Evolutionary conservation across 2,113 vertebrate genomes (phyloP).

Genomic region (Dipodomys spectabilis): DNA sequence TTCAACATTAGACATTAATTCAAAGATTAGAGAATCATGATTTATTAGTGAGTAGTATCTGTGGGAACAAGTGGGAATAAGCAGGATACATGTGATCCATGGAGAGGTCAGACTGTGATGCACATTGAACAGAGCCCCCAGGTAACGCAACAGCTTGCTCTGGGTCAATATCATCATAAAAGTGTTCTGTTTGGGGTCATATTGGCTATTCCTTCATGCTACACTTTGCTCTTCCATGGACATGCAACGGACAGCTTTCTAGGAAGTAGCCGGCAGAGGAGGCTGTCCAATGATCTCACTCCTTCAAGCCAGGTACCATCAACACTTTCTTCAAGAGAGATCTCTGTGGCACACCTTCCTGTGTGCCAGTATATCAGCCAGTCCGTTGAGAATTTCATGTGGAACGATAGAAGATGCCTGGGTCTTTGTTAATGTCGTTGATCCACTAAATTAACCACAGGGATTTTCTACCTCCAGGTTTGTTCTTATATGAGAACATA

Average conservation of each 20-base stretch:
- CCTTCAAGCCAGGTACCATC: not conserved
- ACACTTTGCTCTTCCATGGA: too few species aligned
- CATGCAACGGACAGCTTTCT: not conserved
- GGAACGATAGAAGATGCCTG: not conserved
- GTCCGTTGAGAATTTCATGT: not conserved
- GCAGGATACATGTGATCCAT: not conserved
- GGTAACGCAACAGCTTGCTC: not conserved
- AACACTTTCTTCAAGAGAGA: not conserved
- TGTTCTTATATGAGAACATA: not conserved
- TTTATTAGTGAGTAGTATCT: not conserved
- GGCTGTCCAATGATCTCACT: not conserved
- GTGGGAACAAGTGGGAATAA: not conserved
- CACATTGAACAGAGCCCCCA: not conserved
- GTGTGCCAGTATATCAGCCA: not conserved
- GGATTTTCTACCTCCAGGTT: not conserved
- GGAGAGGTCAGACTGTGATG: not conserved
- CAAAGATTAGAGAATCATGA: too few species aligned
- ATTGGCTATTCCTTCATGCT: not conserved
- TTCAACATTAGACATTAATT: not conserved
- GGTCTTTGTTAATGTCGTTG: not conserved
- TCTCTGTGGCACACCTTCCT: not conserved
- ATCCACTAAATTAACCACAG: not conserved
- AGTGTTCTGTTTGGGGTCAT: not conserved
- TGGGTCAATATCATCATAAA: not conserved
- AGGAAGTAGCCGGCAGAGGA: not conserved